These are phyloP conservation scores for Pollimyrus isidori DNA, from an alignment of 2,113 vertebrate species.

Conservation along the genomic window DNA sequence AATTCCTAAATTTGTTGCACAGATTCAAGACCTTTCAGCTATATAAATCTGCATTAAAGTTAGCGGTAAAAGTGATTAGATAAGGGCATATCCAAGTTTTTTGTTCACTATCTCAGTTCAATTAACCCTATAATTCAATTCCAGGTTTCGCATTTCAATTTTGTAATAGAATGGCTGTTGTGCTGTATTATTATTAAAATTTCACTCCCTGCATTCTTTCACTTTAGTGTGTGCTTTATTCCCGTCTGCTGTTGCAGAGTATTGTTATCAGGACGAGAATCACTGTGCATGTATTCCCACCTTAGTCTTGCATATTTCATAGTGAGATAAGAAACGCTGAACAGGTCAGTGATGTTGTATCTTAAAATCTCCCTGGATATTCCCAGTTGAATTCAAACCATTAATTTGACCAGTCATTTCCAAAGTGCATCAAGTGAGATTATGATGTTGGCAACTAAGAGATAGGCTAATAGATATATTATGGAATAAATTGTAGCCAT, in stretches of 20 bases:
- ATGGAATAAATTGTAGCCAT: neutral
- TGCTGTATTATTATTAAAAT: neutral
- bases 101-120: neutral
- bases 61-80: neutral
- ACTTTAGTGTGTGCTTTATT: neutral
- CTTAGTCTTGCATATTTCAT: neutral
- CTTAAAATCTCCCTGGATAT: neutral
- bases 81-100: neutral
- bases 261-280: neutral
- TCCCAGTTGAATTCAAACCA: neutral
- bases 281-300: neutral
- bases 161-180: neutral
- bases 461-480: neutral
- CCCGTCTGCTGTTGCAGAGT: neutral
- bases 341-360: neutral
- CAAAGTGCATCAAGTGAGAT: neutral
- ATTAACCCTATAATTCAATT: neutral
- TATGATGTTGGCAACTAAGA: neutral
- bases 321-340: neutral
- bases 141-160: neutral
- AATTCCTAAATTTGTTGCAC: neutral
- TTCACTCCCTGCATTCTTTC: neutral
- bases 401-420: neutral
- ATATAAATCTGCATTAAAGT: neutral
- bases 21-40: neutral